Conservation (phyloP, 2,797 vertebrate genomes). For the Bradypodion pumilum region DNA sequence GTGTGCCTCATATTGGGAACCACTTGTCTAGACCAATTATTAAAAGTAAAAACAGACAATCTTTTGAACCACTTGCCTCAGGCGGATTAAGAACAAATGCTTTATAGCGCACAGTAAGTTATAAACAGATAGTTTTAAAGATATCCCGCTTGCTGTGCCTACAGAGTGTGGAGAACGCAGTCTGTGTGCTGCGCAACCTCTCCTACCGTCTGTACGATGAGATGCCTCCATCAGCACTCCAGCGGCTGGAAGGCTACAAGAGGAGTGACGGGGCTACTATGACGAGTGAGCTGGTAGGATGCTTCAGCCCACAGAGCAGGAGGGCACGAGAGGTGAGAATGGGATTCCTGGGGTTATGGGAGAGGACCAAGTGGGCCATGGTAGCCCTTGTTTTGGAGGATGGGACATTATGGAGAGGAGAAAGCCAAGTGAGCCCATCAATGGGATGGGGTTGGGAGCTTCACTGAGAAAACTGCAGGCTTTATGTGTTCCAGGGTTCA, state of each 20-base stretch:
- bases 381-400: background rate
- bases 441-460: too few relatives aligned
- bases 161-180: conserved; percentile 90
- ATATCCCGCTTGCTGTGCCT: background rate
- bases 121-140: background rate
- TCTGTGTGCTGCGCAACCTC: conserved; percentile 93
- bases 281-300: conserved; percentile 83
- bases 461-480: background rate
- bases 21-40: background rate
- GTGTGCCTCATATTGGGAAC: too few relatives aligned
- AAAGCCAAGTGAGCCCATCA: background rate
- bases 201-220: conserved; percentile 92
- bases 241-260: conserved; percentile 82
- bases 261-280: conserved; percentile 62
- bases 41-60: background rate
- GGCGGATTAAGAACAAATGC: background rate
- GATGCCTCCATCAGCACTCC: conserved; percentile 77
- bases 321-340: conserved; percentile 85
- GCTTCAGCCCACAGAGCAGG: conserved; percentile 91
- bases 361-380: background rate
- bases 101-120: background rate
- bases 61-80: background rate
- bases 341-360: too few relatives aligned
- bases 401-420: background rate
- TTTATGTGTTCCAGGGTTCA: background rate